Evolutionary conservation across 2,113 vertebrate genomes (phyloP), one percentile per base, ranked within the genome.

Genomic region (Oreochromis spilurus): DNA sequence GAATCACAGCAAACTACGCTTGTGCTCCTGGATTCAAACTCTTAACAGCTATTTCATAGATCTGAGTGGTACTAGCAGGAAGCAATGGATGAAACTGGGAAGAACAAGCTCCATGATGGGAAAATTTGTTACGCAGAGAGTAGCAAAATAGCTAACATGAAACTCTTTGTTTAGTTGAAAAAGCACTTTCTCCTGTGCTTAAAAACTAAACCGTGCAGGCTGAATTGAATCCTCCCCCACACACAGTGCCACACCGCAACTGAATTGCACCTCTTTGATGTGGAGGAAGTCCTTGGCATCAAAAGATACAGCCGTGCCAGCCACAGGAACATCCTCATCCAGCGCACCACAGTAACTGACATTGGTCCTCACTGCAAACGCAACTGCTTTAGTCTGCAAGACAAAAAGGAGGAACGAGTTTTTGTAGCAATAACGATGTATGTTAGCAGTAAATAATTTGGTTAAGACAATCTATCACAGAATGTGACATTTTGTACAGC

Each of bases 261-360:
- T 77, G 9, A 77, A 77, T 12, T 50, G 9, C 70, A 77, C 98
- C 98, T 99, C 98, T 96, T 99, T 99, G 85, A 99, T 99, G 94
- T 99, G 98, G 21, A 99, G 97, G 93, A 99, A 99, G 96, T 99
- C 98, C 97, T 99, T 99, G 95, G 97, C 97, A 87, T 99, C 98
- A 31, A 99, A 99, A 70, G 98, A 99, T 95, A 99, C 97, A 91
- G 97, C 98, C 2, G 98, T 98, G 93, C 98, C 97, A 3, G 97
- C 97, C 65, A 99, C 97, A n/a, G 98, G 98, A 79, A 99, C 97
- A 92, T 99, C 98, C 94, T 99, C 98, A 78, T 99, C 98, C 94
- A 99, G 95, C 55, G 98, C 98, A 1, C 98, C 98, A 4, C 98
- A 99, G 95, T 99, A 99, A 94, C 97, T 98, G 95, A 99, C 97